Evolutionary conservation across 2,888 invertebrate genomes (phyloP), one percentile per base, ranked within the genome.

Genomic region (Leptopilina syphax): DNA sequence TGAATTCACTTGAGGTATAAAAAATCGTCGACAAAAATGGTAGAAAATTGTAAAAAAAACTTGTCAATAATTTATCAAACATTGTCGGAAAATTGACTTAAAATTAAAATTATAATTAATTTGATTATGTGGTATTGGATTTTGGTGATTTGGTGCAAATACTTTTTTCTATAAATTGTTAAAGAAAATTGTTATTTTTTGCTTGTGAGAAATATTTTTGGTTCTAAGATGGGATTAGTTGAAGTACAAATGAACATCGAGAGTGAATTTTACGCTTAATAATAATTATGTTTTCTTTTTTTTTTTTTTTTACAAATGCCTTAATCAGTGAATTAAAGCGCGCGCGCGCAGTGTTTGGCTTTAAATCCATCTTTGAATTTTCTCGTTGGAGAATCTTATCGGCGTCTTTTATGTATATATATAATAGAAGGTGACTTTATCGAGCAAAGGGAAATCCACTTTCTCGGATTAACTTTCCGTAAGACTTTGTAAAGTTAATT

Each of bases 271-370:
- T 34, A 77, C 27, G 73, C 18, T 66, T 81, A 80, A 80, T 70
- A 73, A 67, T 83, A 80, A 27, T 68, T 70, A 80, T 79, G 54
- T 18, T 18, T 18, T 18, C 18, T 18, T 18, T 18, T 18, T 18
- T 18, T 18, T 18, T 18, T 18, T 18, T 18, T 18, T 18, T 77
- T 80, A 80, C 80, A 83, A 83, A 81, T 80, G 80, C 24, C 27
- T 80, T 80, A 80, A 79, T 83, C 81, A 81, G 44, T 44, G 47
- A 65, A 77, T 73, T 77, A 70, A 27, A 78, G 50, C 47, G 50
- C 47, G 50, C 70, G 34, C 34, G 2, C 34, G 34, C 34, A 13
- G 54, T 54, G 54, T 77, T 73, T 60, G 34, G 70, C 77, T 68
- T 41, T 27, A 41, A 34, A 9, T 77, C 67, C 66, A 18, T 77